Evolutionary conservation across 2,113 vertebrate genomes (phyloP), one percentile per base, ranked within the genome.

Genomic region (Xenotilapia longispinis): DNA sequence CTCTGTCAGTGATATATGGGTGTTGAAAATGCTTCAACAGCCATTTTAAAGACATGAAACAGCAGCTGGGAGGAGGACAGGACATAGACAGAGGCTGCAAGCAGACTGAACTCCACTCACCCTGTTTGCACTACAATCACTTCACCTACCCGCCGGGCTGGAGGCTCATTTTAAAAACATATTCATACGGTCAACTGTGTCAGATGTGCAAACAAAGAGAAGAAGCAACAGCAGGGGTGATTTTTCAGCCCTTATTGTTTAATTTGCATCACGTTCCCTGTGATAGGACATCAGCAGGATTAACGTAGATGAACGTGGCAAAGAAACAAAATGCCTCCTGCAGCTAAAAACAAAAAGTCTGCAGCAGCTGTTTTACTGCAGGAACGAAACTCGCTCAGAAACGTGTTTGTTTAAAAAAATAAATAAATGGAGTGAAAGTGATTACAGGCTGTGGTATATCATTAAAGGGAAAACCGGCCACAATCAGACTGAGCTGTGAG

Each of bases 31-130:
- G 49, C 3, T 42, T 83, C 13, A 10, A 53, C 14, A 12, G 47
- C 60, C 79, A 3, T 38, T n/a, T 57, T 82, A 80, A 55, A 80
- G 58, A 81, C 13, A 75, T 11, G 3, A 87, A 85, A 49, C 68
- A 87, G 88, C 81, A 65, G 58, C 83, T 73, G 83, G 45, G 81
- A 13, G 45, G 8, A 68, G 15, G 33, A 87, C 33, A 19, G 65
- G 21, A 4, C 0, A 57, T n/a, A 40, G 54, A 81, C 17, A 63
- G 19, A 65, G 58, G 6, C 26, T 5, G 3, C 40, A 42, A 38
- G 17, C 5, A 63, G n/a, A 9, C 26, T 47, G 68, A 75, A 11
- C 40, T 28, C 9, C 23, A 3, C 5, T 19, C 49, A 28, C 54
- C 3, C 14, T 3, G 53, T 45, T 78, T 45, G 26, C 21, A 6